Evolutionary conservation across 2,113 vertebrate species (phyloP).

Genomic region (Cricetomys ansorgei): DNA sequence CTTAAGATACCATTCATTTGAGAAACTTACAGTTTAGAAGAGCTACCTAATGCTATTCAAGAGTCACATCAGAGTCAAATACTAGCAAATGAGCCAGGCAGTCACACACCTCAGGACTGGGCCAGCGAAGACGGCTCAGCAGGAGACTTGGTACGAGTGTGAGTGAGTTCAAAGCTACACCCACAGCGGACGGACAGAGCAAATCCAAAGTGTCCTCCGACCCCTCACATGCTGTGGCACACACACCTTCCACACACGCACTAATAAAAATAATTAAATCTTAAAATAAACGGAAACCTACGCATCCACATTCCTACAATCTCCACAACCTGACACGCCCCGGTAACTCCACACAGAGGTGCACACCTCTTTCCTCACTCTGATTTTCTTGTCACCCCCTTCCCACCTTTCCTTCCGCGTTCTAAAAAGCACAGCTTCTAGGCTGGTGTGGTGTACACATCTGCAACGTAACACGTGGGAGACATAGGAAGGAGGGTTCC

Average conservation of each 20-base stretch:
- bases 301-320: not conserved
- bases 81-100: not conserved
- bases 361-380: not conserved
- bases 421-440: not conserved
- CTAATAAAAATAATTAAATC: not conserved
- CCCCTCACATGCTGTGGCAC: too few species aligned
- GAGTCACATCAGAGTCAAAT: not conserved
- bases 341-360: not conserved
- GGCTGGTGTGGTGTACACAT: not conserved
- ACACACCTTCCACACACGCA: not conserved
- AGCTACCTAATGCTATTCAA: not conserved
- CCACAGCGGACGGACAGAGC: not conserved
- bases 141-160: not conserved
- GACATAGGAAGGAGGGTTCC: not conserved
- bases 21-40: slow-evolving; percentile 30
- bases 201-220: not conserved
- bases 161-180: not conserved
- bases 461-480: not conserved
- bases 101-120: not conserved
- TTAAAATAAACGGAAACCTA: not conserved
- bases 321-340: not conserved
- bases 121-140: not conserved
- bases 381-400: not conserved
- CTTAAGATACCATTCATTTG: not conserved
- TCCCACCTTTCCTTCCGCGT: not conserved